Evolutionary conservation across 2,888 invertebrate genomes (phyloP), one percentile per base, ranked within the genome.

Genomic region (Epirrhoe alternata): DNA sequence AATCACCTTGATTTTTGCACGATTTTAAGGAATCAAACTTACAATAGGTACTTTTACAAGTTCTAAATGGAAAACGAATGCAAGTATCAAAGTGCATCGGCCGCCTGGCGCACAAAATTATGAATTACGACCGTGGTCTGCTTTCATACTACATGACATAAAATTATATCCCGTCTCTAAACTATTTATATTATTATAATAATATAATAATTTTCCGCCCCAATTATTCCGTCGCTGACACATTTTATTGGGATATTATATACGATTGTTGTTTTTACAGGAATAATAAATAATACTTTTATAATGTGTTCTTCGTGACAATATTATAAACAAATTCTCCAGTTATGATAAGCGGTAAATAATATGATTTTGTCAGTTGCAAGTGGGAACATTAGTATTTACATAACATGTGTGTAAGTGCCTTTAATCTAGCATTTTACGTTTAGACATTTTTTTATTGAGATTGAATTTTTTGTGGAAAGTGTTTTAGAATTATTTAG

Each of bases 141-240:
- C 83, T 85, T 83, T 80, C 84, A 80, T 81, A 83, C 80, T 87
- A 88, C 88, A 86, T 79, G 79, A 68, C 83, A 88, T 89, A 88
- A 90, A 90, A 91, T 89, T 86, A 90, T 86, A 83, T 82, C 81
- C 82, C 85, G 86, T 85, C 86, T 86, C 84, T 88, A 90, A 91
- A 92, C 92, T 92, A 92, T 92, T 92, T 92, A 90, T 90, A 90
- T 86, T 88, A 92, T 86, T 88, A 90, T 90, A 89, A 92, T 92
- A 91, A 91, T 88, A 90, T 90, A 89, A 92, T 92, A 91, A 91
- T 90, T 92, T 88, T 86, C 84, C 80, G 86, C 84, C 83, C 92
- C 92, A 92, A 92, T 92, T 92, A 93, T 92, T 90, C 82, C 79
- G 73, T 72, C 74, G 87, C 86, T 87, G 92, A 92, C 92, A 92